Base-by-base conservation (phyloP, 2,797 vertebrate species). In the Chromobotia macracanthus region DNA sequence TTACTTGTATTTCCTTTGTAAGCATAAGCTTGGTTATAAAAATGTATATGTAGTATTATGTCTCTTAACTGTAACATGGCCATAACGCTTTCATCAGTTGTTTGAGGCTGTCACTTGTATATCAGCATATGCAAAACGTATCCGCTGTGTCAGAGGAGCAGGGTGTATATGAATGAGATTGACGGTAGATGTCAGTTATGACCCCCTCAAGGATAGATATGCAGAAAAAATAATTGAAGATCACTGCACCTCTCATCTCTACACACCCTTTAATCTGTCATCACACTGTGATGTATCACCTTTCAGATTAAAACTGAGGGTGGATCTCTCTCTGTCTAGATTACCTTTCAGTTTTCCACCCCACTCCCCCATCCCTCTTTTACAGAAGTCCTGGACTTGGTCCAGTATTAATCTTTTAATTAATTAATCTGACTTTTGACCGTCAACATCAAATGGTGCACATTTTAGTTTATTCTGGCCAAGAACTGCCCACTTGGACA, bases 241-340 rank as follows among this genome's bases (percentile, higher is more conserved):
- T 82, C 56, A 46, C 72, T 12, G 41, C 41, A 41, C 13, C 64
- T 79, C 72, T 82, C 56, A 79, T 70, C 73, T 70, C 46, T 28
- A 18, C 65, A n/a, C 67, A 75, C 7, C 64, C 53, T 11, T 44
- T 70, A 19, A 70, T 70, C 75, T 74, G 67, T 85, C 84, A 80
- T 76, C 70, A 51, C 11, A 68, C 7, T 2, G 16, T 74, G 77
- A 72, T 69, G 46, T 19, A 55, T 69, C 44, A 10, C 10, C 53
- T 61, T 41, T 72, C 75, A 65, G 53, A 77, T 74, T 60, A 64
- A 70, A 71, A 23, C 51, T 78, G 66, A 82, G 68, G 48, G 12
- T n/a, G 25, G 63, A 44, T 44, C 51, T 60, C 58, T 71, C 66
- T 61, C 38, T 3, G n/a, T 72, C 23, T 72, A 41, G 58, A 50